Evolutionary conservation across 2,888 invertebrate species (phyloP).

Genomic region (Coleophora flavipennella): DNA sequence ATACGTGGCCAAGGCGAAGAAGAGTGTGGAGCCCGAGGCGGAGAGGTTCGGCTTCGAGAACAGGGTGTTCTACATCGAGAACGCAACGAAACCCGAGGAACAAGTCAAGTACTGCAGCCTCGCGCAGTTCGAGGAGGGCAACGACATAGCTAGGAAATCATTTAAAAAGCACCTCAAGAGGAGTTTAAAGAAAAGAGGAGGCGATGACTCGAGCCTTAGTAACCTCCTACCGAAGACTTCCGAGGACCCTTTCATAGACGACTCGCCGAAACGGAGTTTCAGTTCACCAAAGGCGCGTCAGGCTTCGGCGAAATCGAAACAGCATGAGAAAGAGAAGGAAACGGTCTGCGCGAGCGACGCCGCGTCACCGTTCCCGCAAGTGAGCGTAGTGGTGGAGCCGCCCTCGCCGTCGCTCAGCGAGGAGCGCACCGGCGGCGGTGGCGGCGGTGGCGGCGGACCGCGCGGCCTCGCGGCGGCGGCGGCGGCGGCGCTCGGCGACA

Average conservation of each 20-base stretch:
- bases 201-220: slow-evolving; percentile 42
- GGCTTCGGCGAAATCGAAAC: background rate
- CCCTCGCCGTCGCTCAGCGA: slow-evolving; percentile 81
- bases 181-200: slow-evolving; percentile 54
- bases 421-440: slow-evolving; percentile 57
- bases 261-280: slow-evolving; percentile 12
- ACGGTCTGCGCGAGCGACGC: slow-evolving; percentile 11
- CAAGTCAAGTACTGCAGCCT: slow-evolving; percentile 82
- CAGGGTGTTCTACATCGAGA: slow-evolving; percentile 76
- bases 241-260: slow-evolving; percentile 34
- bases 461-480: slow-evolving; percentile 58
- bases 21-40: slow-evolving; percentile 60
- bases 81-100: slow-evolving; percentile 63
- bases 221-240: slow-evolving; percentile 45
- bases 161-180: slow-evolving; percentile 73
- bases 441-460: slow-evolving; percentile 59
- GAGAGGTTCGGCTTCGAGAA: slow-evolving; percentile 82
- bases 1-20: no score
- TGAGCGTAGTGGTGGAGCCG: slow-evolving; percentile 82
- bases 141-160: slow-evolving; percentile 85
- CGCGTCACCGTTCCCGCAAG: slow-evolving; percentile 70
- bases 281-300: slow-evolving; percentile 8
- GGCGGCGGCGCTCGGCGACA: slow-evolving; percentile 54
- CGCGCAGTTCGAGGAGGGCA: slow-evolving; percentile 87
- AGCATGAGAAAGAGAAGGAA: no score